Conservation (phyloP, 1,140 invertebrate genomes). For the Drosophila ercepeae region DNA sequence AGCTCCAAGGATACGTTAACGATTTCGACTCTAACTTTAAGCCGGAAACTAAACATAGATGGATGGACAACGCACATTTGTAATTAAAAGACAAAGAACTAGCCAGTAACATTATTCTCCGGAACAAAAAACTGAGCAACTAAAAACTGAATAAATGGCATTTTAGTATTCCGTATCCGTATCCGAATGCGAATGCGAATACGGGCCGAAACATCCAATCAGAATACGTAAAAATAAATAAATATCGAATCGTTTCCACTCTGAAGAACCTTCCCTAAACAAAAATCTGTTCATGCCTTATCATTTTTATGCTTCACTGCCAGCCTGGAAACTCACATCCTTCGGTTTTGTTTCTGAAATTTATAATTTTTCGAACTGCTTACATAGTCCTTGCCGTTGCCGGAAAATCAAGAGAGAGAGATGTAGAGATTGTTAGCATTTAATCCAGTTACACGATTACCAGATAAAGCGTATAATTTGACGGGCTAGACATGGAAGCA, state of each 20-base stretch:
- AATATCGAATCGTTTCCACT: neutral
- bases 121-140: conserved; percentile 44
- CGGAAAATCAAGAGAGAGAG: conserved; percentile 69
- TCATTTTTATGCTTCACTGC: conserved; percentile 67
- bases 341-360: neutral
- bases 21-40: conserved; percentile 50
- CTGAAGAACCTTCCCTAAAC: neutral
- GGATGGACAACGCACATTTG: conserved; percentile 63
- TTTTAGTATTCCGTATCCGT: conserved; percentile 74
- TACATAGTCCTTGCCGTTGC: conserved; percentile 3
- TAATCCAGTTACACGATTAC: conserved; percentile 58
- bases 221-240: conserved; percentile 55
- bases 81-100: conserved; percentile 41
- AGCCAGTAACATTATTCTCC: conserved; percentile 41
- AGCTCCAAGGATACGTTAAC: conserved; percentile 39
- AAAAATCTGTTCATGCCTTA: conserved; percentile 4
- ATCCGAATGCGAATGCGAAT: too few relatives aligned
- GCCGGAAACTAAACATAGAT: conserved; percentile 32
- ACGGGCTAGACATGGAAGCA: conserved; percentile 24
- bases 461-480: conserved; percentile 29
- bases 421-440: conserved; percentile 82
- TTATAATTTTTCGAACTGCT: neutral
- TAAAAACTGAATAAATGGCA: conserved; percentile 77
- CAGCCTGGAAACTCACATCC: conserved; percentile 19
- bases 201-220: conserved; percentile 41